phyloP scores from a whole-genome alignment of 2,888 invertebrate species.

The Tupiocoris notatus region DNA sequence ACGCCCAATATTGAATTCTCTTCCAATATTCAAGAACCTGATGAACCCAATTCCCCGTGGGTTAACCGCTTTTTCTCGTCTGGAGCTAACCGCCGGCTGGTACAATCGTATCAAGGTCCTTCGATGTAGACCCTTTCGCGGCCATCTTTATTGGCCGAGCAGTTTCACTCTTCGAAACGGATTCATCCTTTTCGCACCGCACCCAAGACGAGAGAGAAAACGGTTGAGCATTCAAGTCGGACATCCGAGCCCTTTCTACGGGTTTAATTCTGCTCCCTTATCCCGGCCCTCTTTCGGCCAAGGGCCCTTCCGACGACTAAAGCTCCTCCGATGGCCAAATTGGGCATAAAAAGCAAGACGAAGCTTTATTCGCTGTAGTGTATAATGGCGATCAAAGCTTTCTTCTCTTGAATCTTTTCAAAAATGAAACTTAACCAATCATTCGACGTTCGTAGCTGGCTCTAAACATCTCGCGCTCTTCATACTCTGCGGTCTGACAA shows the following conservation, averaged over 20 bases:
- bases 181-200: neutral
- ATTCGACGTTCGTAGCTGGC: too few species aligned
- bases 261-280: neutral
- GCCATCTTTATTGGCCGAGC: neutral
- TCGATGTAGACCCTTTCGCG: neutral
- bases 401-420: neutral
- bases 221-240: neutral
- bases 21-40: too few species aligned
- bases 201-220: neutral
- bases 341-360: too few species aligned
- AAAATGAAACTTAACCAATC: neutral
- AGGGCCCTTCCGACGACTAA: neutral
- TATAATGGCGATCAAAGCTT: neutral
- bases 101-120: neutral
- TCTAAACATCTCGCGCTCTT: too few species aligned
- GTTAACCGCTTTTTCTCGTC: neutral
- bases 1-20: too few species aligned
- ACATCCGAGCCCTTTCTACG: neutral
- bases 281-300: neutral
- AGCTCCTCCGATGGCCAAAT: too few species aligned
- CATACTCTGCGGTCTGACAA: too few species aligned
- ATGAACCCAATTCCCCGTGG: neutral
- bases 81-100: neutral
- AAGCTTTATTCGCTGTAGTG: too few species aligned
- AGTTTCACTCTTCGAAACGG: neutral